Base-by-base conservation (phyloP, 92 coral and sea anemone species). In the Siderastrea siderea region DNA sequence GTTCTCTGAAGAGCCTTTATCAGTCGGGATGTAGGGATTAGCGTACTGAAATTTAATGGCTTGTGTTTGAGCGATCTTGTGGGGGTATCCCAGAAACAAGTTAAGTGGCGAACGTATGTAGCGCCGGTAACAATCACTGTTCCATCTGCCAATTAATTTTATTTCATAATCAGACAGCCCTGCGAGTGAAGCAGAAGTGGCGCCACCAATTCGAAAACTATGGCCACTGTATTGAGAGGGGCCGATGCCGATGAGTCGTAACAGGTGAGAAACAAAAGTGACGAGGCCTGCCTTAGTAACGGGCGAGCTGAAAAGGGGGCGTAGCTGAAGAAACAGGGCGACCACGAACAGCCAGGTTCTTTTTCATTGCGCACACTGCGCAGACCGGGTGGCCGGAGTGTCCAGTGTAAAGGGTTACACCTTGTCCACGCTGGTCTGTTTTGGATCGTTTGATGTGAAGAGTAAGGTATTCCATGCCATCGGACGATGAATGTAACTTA, bases 321-420 rank as follows among this genome's bases (percentile, higher is more conserved):
- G 55, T 52, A 8, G 55, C 55, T 52, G 26, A 45, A 65, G 70
- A 43, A 3, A 65, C 19, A 26, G 38, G 0, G 38, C 38, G 38
- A 26, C 38, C 70, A 65, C 70, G 47, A 65, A 65, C 4, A 65
- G 70, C 45, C 70, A 86, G 58, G 60, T 78, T 77, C 9, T 81
- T 8, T 69, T 58, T 77, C 59, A 86, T 54, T 14, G 90, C 84
- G 70, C 90, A 78, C n/a, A 78, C 71, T 45, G 90, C 65, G 54
- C 90, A 77, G 19, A 86, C 84, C 46, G 70, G 54, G 65, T 86
- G 90, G 45, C 69, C 55, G 5, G 90, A 19, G 47, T 86, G 90
- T 1, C 84, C 83, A 26, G 83, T 76, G 48, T 85, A 85, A 15
- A 77, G 77, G 1, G 45, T 38, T 4, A 77, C 69, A 4, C 83